Conservation (phyloP, 2,113 vertebrate species). For the Ammodytes dubius region DNA sequence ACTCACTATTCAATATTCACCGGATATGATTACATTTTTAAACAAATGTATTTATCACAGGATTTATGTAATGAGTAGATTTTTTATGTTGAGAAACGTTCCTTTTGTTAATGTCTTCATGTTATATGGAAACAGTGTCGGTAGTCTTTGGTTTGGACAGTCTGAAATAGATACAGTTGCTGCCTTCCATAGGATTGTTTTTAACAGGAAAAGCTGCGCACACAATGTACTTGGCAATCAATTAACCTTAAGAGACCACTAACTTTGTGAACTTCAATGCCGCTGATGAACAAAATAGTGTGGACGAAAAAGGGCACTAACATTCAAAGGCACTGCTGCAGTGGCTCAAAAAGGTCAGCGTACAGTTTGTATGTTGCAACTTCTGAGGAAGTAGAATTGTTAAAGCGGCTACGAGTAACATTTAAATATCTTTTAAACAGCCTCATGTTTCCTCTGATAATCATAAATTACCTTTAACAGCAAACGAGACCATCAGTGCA, state of each 20-base stretch:
- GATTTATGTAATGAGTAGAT: background rate
- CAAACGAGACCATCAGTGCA: too few species aligned
- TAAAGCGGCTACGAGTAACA: too few species aligned
- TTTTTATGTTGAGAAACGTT: too few species aligned
- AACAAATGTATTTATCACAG: background rate
- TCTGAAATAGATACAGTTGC: background rate
- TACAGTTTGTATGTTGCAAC: background rate
- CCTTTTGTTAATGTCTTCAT: background rate
- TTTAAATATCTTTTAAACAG: too few species aligned
- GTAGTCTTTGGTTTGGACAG: background rate
- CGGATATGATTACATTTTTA: background rate
- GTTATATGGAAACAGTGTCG: slow-evolving; percentile 2
- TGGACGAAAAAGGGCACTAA: too few species aligned
- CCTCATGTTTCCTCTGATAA: too few species aligned
- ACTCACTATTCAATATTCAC: background rate
- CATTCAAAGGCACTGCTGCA: background rate
- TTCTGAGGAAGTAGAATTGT: too few species aligned
- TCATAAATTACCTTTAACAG: too few species aligned
- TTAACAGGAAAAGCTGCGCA: background rate
- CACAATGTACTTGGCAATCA: background rate
- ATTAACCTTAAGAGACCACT: background rate
- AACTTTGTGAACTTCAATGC: background rate
- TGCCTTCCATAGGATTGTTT: background rate
- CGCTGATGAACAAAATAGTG: background rate
- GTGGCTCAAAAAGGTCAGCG: background rate